These are phyloP conservation scores for Xiphophorus birchmanni DNA, from an alignment of 2,797 vertebrate genomes.

Conservation along the genomic window DNA sequence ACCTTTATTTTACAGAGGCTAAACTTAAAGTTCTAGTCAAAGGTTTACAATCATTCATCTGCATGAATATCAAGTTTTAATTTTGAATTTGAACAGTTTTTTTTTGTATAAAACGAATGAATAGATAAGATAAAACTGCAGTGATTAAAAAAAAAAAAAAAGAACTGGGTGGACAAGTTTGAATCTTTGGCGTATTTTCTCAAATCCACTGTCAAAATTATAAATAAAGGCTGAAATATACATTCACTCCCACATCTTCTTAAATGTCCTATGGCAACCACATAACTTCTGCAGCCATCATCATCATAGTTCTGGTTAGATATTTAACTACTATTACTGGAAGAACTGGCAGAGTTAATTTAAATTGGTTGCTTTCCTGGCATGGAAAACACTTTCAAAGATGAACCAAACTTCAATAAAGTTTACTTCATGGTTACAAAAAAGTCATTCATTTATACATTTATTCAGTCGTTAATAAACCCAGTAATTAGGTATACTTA, in stretches of 20 bases:
- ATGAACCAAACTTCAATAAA: not conserved
- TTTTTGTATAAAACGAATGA: not conserved
- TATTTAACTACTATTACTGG: not conserved
- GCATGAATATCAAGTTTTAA: not conserved
- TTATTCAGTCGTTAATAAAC: not conserved
- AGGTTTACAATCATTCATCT: not conserved
- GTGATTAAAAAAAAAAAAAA: not conserved
- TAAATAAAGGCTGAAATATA: not conserved
- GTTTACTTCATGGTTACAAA: not conserved
- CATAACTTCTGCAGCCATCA: not conserved
- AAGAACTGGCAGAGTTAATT: too few relatives aligned
- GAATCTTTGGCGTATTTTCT: not conserved
- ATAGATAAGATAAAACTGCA: not conserved
- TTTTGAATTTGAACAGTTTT: not conserved
- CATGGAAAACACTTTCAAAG: not conserved
- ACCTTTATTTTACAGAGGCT: not conserved
- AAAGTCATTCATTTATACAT: not conserved
- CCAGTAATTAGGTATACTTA: not conserved
- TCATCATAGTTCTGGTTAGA: not conserved
- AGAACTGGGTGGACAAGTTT: not conserved
- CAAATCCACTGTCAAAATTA: not conserved
- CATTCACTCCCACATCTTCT: not conserved
- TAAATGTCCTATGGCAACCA: not conserved
- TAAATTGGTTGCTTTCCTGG: not conserved
- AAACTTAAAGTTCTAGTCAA: not conserved